These are phyloP conservation scores for Eueremaeus valkanovi DNA, from an alignment of 2,888 invertebrate genomes.

Conservation along the genomic window DNA sequence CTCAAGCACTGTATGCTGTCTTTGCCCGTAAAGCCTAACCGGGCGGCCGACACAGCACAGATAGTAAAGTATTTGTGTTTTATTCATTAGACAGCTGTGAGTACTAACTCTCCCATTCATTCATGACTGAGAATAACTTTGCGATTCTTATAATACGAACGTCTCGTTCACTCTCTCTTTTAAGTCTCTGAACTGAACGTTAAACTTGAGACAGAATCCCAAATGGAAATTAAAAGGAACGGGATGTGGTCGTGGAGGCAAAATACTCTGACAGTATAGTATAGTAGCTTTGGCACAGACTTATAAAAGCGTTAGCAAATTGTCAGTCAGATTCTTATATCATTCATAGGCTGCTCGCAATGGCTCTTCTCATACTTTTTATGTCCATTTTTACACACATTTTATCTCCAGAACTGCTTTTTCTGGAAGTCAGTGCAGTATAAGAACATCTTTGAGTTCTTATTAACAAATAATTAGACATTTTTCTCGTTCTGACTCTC, in stretches of 20 bases:
- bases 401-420: neutral
- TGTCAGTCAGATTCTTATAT: no score
- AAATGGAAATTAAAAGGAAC: slow-evolving; percentile 8
- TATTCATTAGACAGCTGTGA: no score
- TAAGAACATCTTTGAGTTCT: neutral
- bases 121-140: slow-evolving; percentile 7
- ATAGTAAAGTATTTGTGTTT: no score
- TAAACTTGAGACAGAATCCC: neutral
- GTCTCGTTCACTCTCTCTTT: neutral
- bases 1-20: no score
- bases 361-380: no score
- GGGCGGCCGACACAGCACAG: no score
- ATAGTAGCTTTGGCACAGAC: neutral
- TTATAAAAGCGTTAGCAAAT: neutral
- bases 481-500: no score
- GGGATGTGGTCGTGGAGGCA: slow-evolving; percentile 23
- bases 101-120: no score
- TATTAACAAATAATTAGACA: no score
- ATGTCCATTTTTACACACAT: neutral
- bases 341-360: no score
- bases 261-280: neutral
- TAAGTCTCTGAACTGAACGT: neutral
- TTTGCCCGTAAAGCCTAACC: no score
- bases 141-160: neutral
- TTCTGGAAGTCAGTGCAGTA: neutral